Evolutionary conservation across 2,888 invertebrate genomes (phyloP), one percentile per base, ranked within the genome.

Genomic region (Eristalis pertinax): DNA sequence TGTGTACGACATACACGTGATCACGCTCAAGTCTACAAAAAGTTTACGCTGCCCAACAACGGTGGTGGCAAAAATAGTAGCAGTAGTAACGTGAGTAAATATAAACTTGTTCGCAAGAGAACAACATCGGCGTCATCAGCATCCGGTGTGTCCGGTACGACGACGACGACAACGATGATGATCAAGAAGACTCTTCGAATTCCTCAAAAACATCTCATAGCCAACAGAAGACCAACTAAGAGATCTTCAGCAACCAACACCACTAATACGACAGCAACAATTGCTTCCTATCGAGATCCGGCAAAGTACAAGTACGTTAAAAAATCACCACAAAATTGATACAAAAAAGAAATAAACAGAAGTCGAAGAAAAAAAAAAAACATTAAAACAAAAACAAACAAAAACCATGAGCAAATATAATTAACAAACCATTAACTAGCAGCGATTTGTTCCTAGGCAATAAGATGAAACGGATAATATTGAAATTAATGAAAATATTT

Each of bases 381-480:
- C 13, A 22, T 26, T 77, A 64, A 50, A 72, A 72, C n/a, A 69
- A 67, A 74, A 69, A 50, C 60, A 78, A 73, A 41, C 65, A 58
- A 60, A 77, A 62, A 69, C 19, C 56, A 70, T 69, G 63, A 69
- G 38, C 56, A 67, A 15, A 62, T 63, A 64, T 1, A 68, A 68
- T 60, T 60, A 73, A 73, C 73, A 41, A 50, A 65, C n/a, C 32
- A 82, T 41, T 68, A 87, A 79, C 75, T 87, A 84, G 79, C 75
- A 87, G 87, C 87, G 87, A 87, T 79, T 87, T 87, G 87, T 87
- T 87, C 87, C 87, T 87, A 87, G 87, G 84, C 84, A 87, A 75
- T 84, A 87, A 85, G 85, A 85, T 77, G 70, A 84, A 75, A 75
- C 73, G 73, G 64, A 81, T 65, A 69, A 82, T 77, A 70, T 77